phyloP scores from a whole-genome alignment of 2,113 vertebrate genomes.

The Aleadryas rufinucha region DNA sequence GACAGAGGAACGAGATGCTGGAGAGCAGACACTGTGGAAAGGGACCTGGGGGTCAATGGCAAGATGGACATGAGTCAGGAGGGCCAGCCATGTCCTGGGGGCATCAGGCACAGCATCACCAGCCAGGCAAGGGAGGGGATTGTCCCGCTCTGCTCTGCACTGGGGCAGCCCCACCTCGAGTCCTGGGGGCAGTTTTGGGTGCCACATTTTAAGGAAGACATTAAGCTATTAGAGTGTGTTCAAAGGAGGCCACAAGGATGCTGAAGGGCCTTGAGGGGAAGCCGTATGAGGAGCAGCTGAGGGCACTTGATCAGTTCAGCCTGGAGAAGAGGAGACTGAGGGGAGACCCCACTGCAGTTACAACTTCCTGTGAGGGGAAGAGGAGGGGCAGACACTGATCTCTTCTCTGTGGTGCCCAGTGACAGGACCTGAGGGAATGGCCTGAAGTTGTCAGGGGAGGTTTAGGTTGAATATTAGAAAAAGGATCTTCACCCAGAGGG shows the following conservation, averaged over 20 bases:
- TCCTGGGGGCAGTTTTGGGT: neutral
- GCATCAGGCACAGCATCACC: fast-evolving
- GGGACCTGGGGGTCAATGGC: fast-evolving
- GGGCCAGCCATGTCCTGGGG: fast-evolving
- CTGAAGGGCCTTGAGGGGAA: neutral
- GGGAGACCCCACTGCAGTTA: neutral
- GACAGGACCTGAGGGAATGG: neutral
- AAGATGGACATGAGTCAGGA: neutral
- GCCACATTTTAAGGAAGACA: fast-evolving
- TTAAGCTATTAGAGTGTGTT: neutral
- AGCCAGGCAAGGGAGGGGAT: neutral
- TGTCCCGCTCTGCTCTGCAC: neutral
- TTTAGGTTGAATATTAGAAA: neutral
- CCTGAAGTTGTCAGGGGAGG: neutral
- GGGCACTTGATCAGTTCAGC: neutral
- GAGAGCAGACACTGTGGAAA: neutral
- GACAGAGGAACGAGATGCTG: fast-evolving
- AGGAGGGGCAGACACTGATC: neutral
- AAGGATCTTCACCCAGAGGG: no score
- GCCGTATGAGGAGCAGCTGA: fast-evolving
- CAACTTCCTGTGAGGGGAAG: neutral
- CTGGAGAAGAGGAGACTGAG: neutral
- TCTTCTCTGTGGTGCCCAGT: fast-evolving
- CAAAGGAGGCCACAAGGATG: neutral
- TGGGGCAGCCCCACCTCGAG: fast-evolving